A percentile compares a stretch with the other conserved stretches of the same genome.
Evolutionary conservation across 2,797 vertebrate species (phyloP).

Genomic region (Rallus crepitans): DNA sequence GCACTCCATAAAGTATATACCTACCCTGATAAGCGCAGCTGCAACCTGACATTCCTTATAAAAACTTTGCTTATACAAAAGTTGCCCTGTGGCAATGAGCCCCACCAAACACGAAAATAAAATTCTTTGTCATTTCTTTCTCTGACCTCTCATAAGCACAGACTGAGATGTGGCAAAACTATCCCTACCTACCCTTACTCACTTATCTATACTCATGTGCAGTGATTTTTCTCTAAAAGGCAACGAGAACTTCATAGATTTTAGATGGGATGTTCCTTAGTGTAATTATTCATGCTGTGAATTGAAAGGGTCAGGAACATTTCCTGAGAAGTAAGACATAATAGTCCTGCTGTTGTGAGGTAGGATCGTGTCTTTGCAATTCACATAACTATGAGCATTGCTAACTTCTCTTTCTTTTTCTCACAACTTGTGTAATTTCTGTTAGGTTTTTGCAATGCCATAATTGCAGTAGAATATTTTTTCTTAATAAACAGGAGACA

Average conservation of each 20-base stretch:
- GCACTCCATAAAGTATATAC: not conserved
- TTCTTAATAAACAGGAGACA: not conserved
- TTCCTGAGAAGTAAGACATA: not conserved
- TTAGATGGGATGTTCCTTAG: not conserved
- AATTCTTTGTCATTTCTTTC: not conserved
- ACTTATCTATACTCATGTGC: not conserved
- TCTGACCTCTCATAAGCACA: not conserved
- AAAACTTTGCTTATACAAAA: not conserved
- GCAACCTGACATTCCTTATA: not conserved
- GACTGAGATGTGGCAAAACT: not conserved
- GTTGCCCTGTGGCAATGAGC: not conserved
- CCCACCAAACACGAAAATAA: not conserved
- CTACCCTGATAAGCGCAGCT: not conserved
- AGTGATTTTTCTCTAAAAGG: not conserved
- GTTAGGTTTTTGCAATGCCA: not conserved
- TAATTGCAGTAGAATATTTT: not conserved
- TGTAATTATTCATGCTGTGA: not conserved
- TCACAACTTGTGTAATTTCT: not conserved
- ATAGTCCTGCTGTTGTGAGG: not conserved
- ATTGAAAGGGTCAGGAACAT: not conserved
- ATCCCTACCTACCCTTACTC: not conserved
- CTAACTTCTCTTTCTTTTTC: not conserved
- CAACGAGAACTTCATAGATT: not conserved
- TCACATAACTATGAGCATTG: not conserved
- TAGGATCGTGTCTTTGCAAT: not conserved